Conservation (phyloP, 64 coral and sea anemone genomes). For the Cladopsammia gracilis region DNA sequence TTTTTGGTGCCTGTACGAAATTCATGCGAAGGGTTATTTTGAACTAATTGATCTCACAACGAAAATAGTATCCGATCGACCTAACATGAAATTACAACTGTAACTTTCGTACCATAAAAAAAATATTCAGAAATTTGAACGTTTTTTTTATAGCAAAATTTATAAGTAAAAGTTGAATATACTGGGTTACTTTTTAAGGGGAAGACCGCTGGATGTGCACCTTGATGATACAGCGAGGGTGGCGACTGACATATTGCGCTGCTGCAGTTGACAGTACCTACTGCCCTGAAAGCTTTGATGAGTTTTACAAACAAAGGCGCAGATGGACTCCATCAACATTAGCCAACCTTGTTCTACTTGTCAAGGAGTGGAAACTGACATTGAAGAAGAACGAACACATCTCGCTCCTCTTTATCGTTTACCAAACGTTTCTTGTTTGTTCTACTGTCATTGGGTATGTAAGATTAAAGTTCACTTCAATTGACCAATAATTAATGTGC, state of each 20-base stretch:
- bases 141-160: no score
- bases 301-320: slow-evolving; percentile 95
- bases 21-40: no score
- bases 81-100: no score
- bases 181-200: slow-evolving; percentile 50
- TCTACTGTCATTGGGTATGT: slow-evolving; percentile 88
- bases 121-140: no score
- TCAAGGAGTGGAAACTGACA: slow-evolving; percentile 74
- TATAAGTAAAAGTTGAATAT: no score
- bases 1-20: no score
- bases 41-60: no score
- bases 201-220: slow-evolving; percentile 98
- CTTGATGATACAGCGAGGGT: slow-evolving; percentile 87
- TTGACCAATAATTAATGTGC: no score
- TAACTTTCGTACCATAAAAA: no score
- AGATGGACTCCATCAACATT: slow-evolving; percentile 94
- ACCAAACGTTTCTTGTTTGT: slow-evolving; percentile 75
- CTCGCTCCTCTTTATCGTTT: slow-evolving; percentile 75
- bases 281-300: slow-evolving; percentile 95
- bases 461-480: neutral
- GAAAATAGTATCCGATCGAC: no score
- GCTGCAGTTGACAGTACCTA: slow-evolving; percentile 90
- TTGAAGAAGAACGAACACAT: slow-evolving; percentile 76
- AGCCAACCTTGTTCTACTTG: slow-evolving; percentile 81
- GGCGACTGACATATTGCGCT: slow-evolving; percentile 94